Evolutionary conservation across 2,888 invertebrate genomes (phyloP).

Genomic region (Plebejus argus): DNA sequence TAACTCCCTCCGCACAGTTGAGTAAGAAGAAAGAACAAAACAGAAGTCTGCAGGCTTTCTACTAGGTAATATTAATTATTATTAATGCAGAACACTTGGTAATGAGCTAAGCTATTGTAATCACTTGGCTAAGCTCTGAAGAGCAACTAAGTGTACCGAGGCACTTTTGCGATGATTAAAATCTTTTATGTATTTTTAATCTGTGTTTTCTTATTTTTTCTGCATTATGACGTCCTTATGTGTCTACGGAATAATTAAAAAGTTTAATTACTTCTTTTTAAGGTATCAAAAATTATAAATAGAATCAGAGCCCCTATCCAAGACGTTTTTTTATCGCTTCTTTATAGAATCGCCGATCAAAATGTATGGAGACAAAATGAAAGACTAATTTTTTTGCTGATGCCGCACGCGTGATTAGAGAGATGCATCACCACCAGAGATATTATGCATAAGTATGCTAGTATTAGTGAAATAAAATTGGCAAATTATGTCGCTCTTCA

Average conservation of each 20-base stretch:
- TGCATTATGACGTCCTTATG: not conserved
- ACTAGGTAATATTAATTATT: not conserved
- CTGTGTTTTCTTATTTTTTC: constrained; percentile 2
- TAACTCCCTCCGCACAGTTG: not conserved
- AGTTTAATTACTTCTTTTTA: too few relatives aligned
- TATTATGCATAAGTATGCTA: too few relatives aligned
- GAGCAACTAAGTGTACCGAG: not conserved
- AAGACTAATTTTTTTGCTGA: too few relatives aligned
- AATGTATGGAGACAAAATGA: too few relatives aligned
- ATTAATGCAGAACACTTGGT: not conserved
- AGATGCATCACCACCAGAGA: too few relatives aligned
- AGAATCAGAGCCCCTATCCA: too few relatives aligned
- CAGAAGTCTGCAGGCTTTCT: not conserved
- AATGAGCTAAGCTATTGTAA: not conserved
- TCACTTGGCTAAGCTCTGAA: constrained; percentile 3
- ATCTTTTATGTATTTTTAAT: constrained; percentile 2
- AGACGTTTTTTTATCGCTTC: too few relatives aligned
- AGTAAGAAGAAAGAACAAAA: not conserved
- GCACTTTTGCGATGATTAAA: not conserved
- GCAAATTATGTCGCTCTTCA: too few relatives aligned
- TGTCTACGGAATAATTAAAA: not conserved
- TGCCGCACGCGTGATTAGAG: too few relatives aligned
- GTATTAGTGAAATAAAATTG: too few relatives aligned
- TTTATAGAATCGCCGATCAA: too few relatives aligned
- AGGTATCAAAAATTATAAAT: too few relatives aligned